Evolutionary conservation across 2,797 vertebrate species (phyloP).

Genomic region (Poecilia picta): DNA sequence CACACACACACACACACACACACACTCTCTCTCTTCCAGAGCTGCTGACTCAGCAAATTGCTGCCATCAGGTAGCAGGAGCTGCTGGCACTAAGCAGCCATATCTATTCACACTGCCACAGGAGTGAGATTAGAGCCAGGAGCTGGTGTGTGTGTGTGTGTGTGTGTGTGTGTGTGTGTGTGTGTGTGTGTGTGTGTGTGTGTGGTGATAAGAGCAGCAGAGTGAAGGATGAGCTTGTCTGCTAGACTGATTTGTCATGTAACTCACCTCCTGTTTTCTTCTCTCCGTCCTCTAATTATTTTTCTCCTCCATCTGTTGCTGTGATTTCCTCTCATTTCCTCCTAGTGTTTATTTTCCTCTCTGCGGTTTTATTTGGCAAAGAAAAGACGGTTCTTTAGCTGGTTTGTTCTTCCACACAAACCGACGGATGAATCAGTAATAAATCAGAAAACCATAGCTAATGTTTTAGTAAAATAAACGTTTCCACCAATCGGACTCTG

Average conservation of each 20-base stretch:
- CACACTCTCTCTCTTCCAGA: not conserved
- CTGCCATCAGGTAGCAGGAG: constrained; percentile 66
- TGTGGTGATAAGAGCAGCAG: constrained; percentile 19
- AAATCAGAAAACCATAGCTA: not conserved
- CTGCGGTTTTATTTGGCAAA: constrained; percentile 5
- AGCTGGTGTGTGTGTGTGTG: constrained; percentile 31
- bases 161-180: constrained; percentile 34
- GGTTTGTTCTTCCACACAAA: constrained; percentile 10
- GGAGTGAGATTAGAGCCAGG: constrained; percentile 63
- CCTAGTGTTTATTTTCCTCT: not conserved
- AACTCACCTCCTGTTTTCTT: constrained; percentile 59
- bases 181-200: constrained; percentile 23
- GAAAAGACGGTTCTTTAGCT: constrained; percentile 10
- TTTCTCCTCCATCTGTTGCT: constrained; percentile 45
- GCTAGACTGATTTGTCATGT: constrained; percentile 64
- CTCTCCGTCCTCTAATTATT: constrained; percentile 35
- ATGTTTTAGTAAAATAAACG: not conserved
- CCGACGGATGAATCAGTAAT: not conserved
- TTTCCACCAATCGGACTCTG: not conserved
- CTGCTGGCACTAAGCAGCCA: constrained; percentile 71
- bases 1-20: constrained; percentile 16
- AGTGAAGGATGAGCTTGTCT: constrained; percentile 71
- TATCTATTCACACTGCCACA: constrained; percentile 75
- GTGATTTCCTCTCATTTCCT: constrained; percentile 30
- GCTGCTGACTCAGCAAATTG: constrained; percentile 73